These are phyloP conservation scores for Dioctria linearis DNA, from an alignment of 2,888 invertebrate genomes.

Conservation along the genomic window DNA sequence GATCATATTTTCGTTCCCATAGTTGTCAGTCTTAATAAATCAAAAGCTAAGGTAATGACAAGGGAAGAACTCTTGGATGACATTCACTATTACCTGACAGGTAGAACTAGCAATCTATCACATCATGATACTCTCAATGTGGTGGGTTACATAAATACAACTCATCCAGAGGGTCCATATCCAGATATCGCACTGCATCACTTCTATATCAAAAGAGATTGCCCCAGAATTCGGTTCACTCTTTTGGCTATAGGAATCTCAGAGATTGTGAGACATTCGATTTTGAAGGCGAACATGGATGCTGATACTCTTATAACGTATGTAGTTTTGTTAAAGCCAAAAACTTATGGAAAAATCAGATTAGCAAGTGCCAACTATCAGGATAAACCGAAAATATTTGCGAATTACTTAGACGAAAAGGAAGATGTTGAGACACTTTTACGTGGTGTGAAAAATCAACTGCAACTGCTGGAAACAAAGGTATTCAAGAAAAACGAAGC, in stretches of 20 bases:
- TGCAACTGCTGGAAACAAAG: conserved; percentile 60
- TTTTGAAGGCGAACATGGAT: conserved; percentile 44
- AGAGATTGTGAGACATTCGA: background rate
- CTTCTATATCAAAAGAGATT: conserved; percentile 65
- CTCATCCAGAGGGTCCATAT: conserved; percentile 66
- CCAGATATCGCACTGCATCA: conserved; percentile 74
- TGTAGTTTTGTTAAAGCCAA: conserved; percentile 66
- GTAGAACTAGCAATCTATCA: conserved; percentile 61
- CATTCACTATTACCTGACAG: conserved; percentile 67
- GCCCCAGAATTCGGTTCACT: conserved; percentile 62
- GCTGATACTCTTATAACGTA: conserved; percentile 49
- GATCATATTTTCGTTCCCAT: conserved; percentile 80
- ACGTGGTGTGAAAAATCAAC: conserved; percentile 72
- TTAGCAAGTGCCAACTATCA: conserved; percentile 72
- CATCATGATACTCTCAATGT: conserved; percentile 67
- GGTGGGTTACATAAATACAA: conserved; percentile 72
- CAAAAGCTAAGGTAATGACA: conserved; percentile 45
- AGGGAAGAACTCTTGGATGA: conserved; percentile 53
- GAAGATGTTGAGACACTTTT: conserved; percentile 70
- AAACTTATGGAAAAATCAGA: conserved; percentile 72
- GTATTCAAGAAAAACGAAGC: conserved; percentile 52
- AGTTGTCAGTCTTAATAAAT: conserved; percentile 67
- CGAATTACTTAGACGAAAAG: conserved; percentile 73
- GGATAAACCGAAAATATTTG: conserved; percentile 73
- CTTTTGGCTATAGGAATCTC: conserved; percentile 64